Conservation (phyloP, 2,797 vertebrate genomes). For the Neosilurus mollespiculum region DNA sequence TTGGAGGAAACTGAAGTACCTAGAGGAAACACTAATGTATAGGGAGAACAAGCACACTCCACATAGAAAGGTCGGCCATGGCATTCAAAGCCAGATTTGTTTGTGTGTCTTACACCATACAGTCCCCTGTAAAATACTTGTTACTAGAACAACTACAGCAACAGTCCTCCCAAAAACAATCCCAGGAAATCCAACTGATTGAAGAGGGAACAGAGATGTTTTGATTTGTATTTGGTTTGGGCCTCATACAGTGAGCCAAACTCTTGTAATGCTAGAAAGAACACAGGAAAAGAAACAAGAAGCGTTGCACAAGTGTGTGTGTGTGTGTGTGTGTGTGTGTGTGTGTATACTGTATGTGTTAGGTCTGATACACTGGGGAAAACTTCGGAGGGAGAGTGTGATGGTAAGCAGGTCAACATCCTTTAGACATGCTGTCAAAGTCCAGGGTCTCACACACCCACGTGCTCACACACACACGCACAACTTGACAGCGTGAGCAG, state of each 20-base stretch:
- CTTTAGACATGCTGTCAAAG: constrained; percentile 43
- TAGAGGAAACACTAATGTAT: too few species aligned
- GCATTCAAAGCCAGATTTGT: too few species aligned
- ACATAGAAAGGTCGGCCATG: too few species aligned
- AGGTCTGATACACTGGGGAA: neutral
- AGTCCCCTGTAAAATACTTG: neutral
- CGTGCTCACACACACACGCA: neutral
- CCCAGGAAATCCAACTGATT: neutral
- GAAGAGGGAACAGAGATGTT: neutral
- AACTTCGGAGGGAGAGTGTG: neutral
- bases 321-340: neutral
- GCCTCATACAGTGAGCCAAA: neutral
- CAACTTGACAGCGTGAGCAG: constrained; percentile 37
- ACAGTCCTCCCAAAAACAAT: neutral
- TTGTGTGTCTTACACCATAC: neutral
- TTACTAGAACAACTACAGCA: neutral
- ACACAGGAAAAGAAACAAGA: neutral
- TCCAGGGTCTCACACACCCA: neutral
- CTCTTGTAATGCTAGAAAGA: neutral
- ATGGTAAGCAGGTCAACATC: constrained; percentile 36
- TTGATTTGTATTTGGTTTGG: neutral
- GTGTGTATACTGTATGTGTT: neutral
- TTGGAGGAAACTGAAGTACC: too few species aligned
- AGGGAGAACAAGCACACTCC: too few species aligned
- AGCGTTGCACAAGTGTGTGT: neutral